Base-by-base conservation (phyloP, 1,140 invertebrate genomes). In the Cecropterus lyciades region DNA sequence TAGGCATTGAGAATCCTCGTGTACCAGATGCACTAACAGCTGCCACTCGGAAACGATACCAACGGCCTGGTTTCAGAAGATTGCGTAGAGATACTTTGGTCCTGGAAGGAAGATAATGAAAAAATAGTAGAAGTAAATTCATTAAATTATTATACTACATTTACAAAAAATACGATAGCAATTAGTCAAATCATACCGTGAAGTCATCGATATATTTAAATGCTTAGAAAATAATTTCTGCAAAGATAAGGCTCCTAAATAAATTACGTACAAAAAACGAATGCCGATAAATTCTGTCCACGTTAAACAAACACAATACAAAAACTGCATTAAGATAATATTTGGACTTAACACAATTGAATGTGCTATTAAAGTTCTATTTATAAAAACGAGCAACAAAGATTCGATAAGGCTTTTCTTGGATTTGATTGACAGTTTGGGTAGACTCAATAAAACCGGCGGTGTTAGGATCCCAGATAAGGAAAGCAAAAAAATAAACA, bases 1-100 rank as follows among this genome's bases (percentile, higher is more conserved):
- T 96, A 0, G 93, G 93, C 11, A 89, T 78, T 0, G 96, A 96
- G 76, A 94, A 96, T 4, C 96, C 96, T 57, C 93, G 85, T 0
- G 95, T 95, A 0, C 96, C 96, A 65, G 94, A 93, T 0, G 92
- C 92, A 79, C 95, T 96, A 0, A 97, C 93, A 0, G 95, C 95
- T 0, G 96, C 95, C 1, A 96, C 95, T 20, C 96, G 93, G 75
- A 96, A 96, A 75, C 96, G 94, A 82, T 97, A 97, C 95, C 95
- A 96, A 13, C 94, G 93, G 13, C 95, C 96, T 0, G 95, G 95
- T 73, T 94, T 94, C 46, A 96, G 81, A 33, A 93, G 75, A 56
- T 93, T 92, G 11, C 93, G 93, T 8, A 96, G 88, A 1, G 93
- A 92, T 7, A 93, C 92, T 66, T 93, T 93, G 0, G 93, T 91